phyloP scores from a whole-genome alignment of 2,797 vertebrate genomes.

The Acomys russatus region DNA sequence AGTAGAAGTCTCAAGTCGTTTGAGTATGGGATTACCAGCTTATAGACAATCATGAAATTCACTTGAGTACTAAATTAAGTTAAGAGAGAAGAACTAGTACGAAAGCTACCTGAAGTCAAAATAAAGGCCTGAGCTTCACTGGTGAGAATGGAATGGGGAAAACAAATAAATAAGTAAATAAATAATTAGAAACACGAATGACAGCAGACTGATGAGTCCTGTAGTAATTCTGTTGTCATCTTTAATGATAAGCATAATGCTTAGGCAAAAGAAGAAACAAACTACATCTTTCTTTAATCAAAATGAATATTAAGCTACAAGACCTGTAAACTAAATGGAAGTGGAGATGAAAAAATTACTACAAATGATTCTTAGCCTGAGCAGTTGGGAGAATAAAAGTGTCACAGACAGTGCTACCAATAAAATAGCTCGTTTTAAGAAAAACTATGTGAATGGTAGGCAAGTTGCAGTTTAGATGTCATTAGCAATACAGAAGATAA shows the following conservation, averaged over 20 bases:
- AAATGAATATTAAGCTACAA: not conserved
- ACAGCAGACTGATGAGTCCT: not conserved
- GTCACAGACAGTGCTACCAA: not conserved
- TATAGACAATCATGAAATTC: slow-evolving; percentile 19
- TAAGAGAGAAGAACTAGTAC: slow-evolving; percentile 32
- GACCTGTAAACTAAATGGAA: not conserved
- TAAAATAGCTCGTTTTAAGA: not conserved
- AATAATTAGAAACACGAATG: not conserved
- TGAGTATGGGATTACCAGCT: not conserved
- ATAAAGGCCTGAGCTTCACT: not conserved
- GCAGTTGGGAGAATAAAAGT: not conserved
- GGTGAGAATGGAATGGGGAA: not conserved
- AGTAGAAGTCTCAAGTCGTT: not conserved
- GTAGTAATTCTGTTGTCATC: not conserved
- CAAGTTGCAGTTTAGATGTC: not conserved
- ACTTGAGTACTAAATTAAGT: not conserved
- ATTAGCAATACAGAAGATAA: not conserved
- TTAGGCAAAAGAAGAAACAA: slow-evolving; percentile 21
- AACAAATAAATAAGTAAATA: not conserved
- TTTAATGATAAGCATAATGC: slow-evolving; percentile 15
- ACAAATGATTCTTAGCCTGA: not conserved
- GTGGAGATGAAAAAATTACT: not conserved
- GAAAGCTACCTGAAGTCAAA: not conserved
- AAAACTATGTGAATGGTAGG: slow-evolving; percentile 36
- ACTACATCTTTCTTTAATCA: slow-evolving; percentile 25